Base-by-base conservation (phyloP, 1,140 invertebrate genomes). In the Linepithema humile region DNA sequence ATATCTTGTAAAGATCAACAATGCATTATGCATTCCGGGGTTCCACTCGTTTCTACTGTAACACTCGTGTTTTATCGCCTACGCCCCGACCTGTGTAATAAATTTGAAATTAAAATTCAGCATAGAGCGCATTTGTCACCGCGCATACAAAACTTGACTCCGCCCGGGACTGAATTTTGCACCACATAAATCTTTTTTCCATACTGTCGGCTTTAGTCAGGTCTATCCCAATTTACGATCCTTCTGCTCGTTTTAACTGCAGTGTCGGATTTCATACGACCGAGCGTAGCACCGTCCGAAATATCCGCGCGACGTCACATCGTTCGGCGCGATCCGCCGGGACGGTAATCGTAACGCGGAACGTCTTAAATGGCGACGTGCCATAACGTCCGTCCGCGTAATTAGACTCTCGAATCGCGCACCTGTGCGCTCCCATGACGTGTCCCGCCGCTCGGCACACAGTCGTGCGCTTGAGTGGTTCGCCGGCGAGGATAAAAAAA, bases 351-450 rank as follows among this genome's bases (percentile, higher is more conserved):
- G 60, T 84, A 55, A 67, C 50, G 57, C 65, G 75, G 35, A 84
- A 62, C 82, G 57, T 89, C 87, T 85, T 88, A 85, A 89, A 90
- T 70, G 87, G 82, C 73, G 85, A 90, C 87, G 82, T 90, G 87
- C 87, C 85, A 48, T 69, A 77, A 86, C 80, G 78, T 15, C 82
- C 32, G 82, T 89, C 53, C 78, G 82, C 84, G 90, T 91, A 91
- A 91, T 91, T 91, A 88, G 90, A 85, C 87, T 90, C 88, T 87
- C 87, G 84, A 88, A 38, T 64, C 62, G 89, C 57, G 74, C 91
- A 91, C 91, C 89, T 91, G 91, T 88, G 85, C 82, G 75, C 75
- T 75, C 83, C 85, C 87, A 85, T 91, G 90, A 91, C 88, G 90
- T 80, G 88, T 90, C 87, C 43, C 32, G 10, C 38, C 67, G n/a